Evolutionary conservation across 2,113 vertebrate species (phyloP).

Genomic region (Apus apus): DNA sequence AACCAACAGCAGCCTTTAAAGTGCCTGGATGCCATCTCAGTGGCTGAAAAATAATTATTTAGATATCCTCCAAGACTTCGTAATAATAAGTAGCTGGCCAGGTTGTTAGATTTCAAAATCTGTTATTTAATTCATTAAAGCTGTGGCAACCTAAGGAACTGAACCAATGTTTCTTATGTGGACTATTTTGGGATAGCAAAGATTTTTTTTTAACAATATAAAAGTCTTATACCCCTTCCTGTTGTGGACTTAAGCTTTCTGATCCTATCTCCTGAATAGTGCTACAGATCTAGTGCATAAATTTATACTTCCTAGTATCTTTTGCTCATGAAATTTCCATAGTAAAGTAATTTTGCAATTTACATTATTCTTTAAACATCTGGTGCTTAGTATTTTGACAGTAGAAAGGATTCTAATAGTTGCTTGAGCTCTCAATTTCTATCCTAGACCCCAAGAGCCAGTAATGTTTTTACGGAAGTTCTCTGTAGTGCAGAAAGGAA

Average conservation of each 20-base stretch:
- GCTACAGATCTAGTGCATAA: neutral
- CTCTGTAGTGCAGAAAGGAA: neutral
- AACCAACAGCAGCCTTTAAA: neutral
- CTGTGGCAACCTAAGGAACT: neutral
- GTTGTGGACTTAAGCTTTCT: neutral
- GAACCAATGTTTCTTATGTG: neutral
- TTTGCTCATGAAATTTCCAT: neutral
- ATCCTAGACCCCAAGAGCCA: neutral
- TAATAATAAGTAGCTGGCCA: neutral
- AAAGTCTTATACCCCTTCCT: neutral
- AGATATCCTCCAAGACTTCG: neutral
- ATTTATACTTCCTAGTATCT: neutral
- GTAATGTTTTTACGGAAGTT: neutral
- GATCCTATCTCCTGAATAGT: neutral
- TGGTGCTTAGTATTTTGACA: neutral
- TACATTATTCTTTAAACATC: neutral
- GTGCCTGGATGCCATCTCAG: neutral
- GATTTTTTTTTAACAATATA: neutral
- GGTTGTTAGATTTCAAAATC: neutral
- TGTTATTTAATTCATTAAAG: neutral
- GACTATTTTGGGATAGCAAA: neutral
- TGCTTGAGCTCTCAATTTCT: neutral
- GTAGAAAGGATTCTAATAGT: neutral
- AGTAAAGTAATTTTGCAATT: neutral
- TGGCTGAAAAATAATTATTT: neutral